phyloP scores from a whole-genome alignment of 2,888 invertebrate species.

The Volucella bombylans region DNA sequence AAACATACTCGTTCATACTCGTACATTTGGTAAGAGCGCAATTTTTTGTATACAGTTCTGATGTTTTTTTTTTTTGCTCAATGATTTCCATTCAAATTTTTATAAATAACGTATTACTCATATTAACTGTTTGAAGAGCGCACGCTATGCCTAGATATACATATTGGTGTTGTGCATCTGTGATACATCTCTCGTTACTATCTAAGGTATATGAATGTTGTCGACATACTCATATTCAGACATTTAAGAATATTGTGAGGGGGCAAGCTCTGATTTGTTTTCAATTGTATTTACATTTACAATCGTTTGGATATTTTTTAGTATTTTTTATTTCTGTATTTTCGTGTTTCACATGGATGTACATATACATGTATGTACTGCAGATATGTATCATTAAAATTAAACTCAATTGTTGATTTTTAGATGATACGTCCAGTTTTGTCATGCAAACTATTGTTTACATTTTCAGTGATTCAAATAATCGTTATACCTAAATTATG shows the following conservation, averaged over 20 bases:
- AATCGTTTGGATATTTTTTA: neutral
- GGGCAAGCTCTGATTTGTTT: slow-evolving; percentile 8
- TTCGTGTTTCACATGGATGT: too few relatives aligned
- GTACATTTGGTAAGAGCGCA: neutral
- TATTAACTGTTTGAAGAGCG: slow-evolving; percentile 42
- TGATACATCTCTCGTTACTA: slow-evolving; percentile 1
- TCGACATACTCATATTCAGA: neutral
- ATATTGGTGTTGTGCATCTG: slow-evolving; percentile 9
- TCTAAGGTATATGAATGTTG: neutral
- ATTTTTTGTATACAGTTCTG: neutral
- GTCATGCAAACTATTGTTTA: slow-evolving; percentile 32
- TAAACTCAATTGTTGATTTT: slow-evolving; percentile 61
- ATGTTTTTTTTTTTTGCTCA: slow-evolving; percentile 1
- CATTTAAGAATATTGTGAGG: neutral
- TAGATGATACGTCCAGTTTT: slow-evolving; percentile 8
- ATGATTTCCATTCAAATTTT: slow-evolving; percentile 43
- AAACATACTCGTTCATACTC: slow-evolving; percentile 14
- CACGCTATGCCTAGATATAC: slow-evolving; percentile 26
- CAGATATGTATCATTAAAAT: slow-evolving; percentile 40
- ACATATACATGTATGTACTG: slow-evolving; percentile 5
- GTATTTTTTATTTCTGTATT: neutral
- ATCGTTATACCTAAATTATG: too few relatives aligned
- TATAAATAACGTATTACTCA: slow-evolving; percentile 55
- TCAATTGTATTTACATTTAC: slow-evolving; percentile 11
- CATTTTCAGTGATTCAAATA: too few relatives aligned